Percentiles rank a stretch among this genome's conserved stretches.
phyloP scores from a whole-genome alignment of 2,797 vertebrate species.

The Amniataba percoides region DNA sequence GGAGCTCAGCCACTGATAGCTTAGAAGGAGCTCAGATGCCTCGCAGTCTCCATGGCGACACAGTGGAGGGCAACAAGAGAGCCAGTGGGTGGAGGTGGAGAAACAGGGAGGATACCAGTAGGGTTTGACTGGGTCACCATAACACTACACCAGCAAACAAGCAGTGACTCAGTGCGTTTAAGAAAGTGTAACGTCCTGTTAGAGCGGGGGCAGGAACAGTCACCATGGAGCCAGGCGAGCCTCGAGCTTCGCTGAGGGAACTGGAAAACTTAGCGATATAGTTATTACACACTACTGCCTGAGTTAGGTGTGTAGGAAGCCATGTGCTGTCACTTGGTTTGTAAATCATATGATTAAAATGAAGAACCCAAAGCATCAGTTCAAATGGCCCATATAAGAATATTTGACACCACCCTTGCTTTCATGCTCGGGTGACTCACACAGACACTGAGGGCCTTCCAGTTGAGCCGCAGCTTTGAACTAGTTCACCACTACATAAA shows the following conservation, averaged over 20 bases:
- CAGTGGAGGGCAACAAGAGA: slow-evolving; percentile 18
- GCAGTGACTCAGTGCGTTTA: slow-evolving; percentile 61
- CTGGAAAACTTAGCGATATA: slow-evolving; percentile 1
- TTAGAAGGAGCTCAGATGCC: slow-evolving; percentile 20
- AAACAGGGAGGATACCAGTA: background rate
- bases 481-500: background rate
- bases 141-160: slow-evolving; percentile 55
- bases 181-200: slow-evolving; percentile 36
- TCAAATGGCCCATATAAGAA: background rate
- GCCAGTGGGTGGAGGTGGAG: slow-evolving; percentile 21
- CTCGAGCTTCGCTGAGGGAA: background rate
- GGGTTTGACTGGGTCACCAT: slow-evolving; percentile 54
- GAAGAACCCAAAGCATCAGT: background rate
- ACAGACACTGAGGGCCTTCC: background rate
- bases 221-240: background rate
- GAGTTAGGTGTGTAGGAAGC: background rate
- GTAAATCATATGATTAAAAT: background rate
- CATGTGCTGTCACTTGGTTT: background rate
- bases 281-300: background rate
- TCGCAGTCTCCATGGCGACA: slow-evolving; percentile 41
- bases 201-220: background rate
- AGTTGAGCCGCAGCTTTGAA: background rate
- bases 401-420: background rate
- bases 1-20: slow-evolving; percentile 24
- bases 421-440: slow-evolving; percentile 3